Percentiles rank a stretch among this genome's conserved stretches.
phyloP scores from a whole-genome alignment of 2,113 vertebrate genomes.

The Psittacara wagleri region DNA sequence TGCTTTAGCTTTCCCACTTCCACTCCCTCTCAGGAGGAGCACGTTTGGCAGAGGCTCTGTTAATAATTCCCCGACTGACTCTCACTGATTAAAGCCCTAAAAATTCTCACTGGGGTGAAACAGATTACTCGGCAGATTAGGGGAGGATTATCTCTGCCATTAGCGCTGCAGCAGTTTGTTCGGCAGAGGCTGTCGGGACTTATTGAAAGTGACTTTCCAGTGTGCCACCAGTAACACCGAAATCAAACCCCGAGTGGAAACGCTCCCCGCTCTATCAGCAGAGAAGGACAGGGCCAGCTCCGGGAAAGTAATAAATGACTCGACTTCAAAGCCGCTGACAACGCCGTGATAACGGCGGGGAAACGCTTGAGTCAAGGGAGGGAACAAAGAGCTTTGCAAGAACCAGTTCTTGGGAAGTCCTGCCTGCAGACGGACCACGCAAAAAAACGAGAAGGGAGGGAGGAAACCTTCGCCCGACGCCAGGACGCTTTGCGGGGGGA shows the following conservation, averaged over 20 bases:
- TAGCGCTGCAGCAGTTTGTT: slow-evolving; percentile 16
- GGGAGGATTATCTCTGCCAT: slow-evolving; percentile 53
- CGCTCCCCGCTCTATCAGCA: slow-evolving; percentile 13
- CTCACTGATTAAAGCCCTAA: slow-evolving; percentile 51
- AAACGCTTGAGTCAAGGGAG: slow-evolving; percentile 12
- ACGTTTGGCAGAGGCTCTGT: background rate
- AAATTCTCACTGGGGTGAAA: slow-evolving; percentile 52
- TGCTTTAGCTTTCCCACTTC: background rate
- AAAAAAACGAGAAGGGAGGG: background rate
- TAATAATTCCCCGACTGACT: slow-evolving; percentile 45
- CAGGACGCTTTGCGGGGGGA: background rate
- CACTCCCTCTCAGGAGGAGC: background rate
- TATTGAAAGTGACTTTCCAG: slow-evolving; percentile 51
- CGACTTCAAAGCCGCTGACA: slow-evolving; percentile 63
- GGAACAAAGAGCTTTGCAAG: slow-evolving; percentile 62
- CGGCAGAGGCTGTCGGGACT: slow-evolving; percentile 1
- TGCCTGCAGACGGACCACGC: background rate
- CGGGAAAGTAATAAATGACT: slow-evolving; percentile 60
- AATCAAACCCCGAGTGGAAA: slow-evolving; percentile 37
- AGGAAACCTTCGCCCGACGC: background rate
- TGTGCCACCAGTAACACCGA: background rate
- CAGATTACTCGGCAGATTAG: slow-evolving; percentile 52
- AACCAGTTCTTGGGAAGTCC: background rate
- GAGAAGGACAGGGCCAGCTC: slow-evolving; percentile 20
- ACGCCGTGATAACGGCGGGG: slow-evolving; percentile 37